A percentile compares a stretch with the other conserved stretches of the same genome.
Evolutionary conservation across 1,140 invertebrate genomes (phyloP).

Genomic region (Drosophila biarmipes): DNA sequence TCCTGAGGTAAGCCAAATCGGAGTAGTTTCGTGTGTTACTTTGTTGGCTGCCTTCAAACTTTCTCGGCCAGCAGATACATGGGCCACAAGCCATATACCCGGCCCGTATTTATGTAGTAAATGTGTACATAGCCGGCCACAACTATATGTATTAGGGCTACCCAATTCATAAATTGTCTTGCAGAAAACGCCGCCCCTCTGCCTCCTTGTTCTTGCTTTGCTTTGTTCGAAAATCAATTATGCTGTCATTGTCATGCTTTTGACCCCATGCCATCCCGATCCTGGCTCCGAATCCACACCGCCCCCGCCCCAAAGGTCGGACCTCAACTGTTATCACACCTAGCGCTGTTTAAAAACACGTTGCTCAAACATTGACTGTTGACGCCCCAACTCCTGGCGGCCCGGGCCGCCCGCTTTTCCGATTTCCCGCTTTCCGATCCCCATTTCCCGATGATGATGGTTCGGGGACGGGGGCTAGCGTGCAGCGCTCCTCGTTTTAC

Average conservation of each 20-base stretch:
- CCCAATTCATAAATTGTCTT: conserved; percentile 73
- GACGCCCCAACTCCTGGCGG: conserved; percentile 15
- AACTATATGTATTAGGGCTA: conserved; percentile 23
- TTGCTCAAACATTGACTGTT: conserved; percentile 83
- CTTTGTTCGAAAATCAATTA: conserved; percentile 82
- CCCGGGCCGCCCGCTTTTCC: conserved; percentile 5
- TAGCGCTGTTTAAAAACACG: conserved; percentile 79
- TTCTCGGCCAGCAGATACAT: conserved; percentile 57
- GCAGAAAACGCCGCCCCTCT: conserved; percentile 18
- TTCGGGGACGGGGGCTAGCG: conserved; percentile 36
- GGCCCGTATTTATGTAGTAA: conserved; percentile 5
- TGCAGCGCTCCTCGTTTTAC: conserved; percentile 61
- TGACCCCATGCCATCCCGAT: conserved; percentile 46
- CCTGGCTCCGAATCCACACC: neutral
- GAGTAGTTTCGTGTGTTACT: conserved; percentile 72
- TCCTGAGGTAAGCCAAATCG: conserved; percentile 39
- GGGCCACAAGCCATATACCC: conserved; percentile 2
- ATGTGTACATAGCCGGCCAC: conserved; percentile 2
- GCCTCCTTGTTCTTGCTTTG: conserved; percentile 61
- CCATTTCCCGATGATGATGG: conserved; percentile 12
- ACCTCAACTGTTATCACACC: conserved; percentile 80
- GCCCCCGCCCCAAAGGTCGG: neutral
- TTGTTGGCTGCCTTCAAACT: conserved; percentile 56
- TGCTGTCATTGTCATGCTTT: conserved; percentile 81
- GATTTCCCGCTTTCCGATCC: conserved; percentile 2